Evolutionary conservation across 2,888 invertebrate genomes (phyloP).

Genomic region (Bombylius discolor): DNA sequence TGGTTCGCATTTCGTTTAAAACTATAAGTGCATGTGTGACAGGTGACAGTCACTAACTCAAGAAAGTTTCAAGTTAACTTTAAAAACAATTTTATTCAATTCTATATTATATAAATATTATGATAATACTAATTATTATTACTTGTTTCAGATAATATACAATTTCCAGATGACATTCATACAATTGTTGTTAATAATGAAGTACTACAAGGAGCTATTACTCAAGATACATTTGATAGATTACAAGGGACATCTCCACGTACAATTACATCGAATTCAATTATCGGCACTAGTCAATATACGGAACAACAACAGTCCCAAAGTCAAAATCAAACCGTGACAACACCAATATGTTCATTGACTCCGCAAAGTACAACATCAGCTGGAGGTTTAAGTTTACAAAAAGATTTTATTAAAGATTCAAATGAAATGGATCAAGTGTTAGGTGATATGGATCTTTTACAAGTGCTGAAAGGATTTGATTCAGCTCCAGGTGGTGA

Average conservation of each 20-base stretch:
- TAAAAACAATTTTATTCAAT: too few relatives aligned
- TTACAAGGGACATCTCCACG: conserved; percentile 13
- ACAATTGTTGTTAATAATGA: background rate
- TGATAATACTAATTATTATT: too few relatives aligned
- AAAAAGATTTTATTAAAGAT: conserved; percentile 44
- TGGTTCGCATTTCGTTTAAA: too few relatives aligned
- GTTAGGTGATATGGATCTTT: conserved; percentile 53
- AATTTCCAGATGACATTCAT: background rate
- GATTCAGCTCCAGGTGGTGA: conserved; percentile 35
- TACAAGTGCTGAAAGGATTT: conserved; percentile 64
- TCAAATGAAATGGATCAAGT: conserved; percentile 54
- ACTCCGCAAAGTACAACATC: conserved; percentile 25
- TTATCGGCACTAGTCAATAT: background rate
- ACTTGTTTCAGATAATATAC: background rate
- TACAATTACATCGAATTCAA: conserved; percentile 5
- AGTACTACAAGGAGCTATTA: background rate
- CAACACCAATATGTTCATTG: conserved; percentile 14
- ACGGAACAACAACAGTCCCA: background rate
- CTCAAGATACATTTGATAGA: conserved; percentile 12
- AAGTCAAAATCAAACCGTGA: conserved; percentile 3
- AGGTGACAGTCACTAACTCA: too few relatives aligned
- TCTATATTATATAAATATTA: too few relatives aligned
- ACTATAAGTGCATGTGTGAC: too few relatives aligned
- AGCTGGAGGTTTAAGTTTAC: conserved; percentile 22
- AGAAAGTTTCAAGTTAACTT: too few relatives aligned